phyloP scores from a whole-genome alignment of 1,140 invertebrate species.

The Musca vetustissima region DNA sequence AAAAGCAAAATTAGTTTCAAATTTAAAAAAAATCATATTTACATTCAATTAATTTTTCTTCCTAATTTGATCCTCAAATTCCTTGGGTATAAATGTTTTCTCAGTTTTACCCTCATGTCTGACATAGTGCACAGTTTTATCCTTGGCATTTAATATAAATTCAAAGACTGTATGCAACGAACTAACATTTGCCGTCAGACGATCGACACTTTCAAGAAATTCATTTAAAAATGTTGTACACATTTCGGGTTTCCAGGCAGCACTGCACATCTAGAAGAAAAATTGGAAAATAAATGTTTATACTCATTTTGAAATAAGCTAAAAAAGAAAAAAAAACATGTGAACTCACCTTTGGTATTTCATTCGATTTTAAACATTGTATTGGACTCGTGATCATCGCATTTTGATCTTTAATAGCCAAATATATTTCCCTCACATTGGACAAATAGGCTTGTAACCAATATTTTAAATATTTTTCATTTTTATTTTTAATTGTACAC shows the following conservation, averaged over 20 bases:
- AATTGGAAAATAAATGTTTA: too few relatives aligned
- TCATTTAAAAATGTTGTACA: slow-evolving; percentile 8
- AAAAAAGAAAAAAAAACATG: too few relatives aligned
- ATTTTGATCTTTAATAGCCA: neutral
- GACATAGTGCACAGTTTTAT: too few relatives aligned
- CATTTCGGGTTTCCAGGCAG: neutral
- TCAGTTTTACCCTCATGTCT: too few relatives aligned
- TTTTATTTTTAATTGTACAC: neutral
- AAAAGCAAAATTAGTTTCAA: too few relatives aligned
- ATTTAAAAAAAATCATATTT: too few relatives aligned
- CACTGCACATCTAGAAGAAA: neutral
- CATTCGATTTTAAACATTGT: too few relatives aligned
- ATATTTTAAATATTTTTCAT: neutral
- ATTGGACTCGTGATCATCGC: neutral
- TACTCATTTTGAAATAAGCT: too few relatives aligned
- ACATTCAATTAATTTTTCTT: too few relatives aligned
- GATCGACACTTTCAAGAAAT: neutral
- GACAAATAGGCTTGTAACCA: slow-evolving; percentile 1
- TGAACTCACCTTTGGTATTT: too few relatives aligned
- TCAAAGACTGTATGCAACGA: neutral
- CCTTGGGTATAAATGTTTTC: too few relatives aligned
- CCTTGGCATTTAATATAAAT: neutral
- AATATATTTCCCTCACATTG: neutral
- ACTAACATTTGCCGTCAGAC: neutral
- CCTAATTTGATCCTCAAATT: too few relatives aligned